Evolutionary conservation across 2,113 vertebrate genomes (phyloP), one percentile per base, ranked within the genome.

Genomic region (Amia ocellicauda): DNA sequence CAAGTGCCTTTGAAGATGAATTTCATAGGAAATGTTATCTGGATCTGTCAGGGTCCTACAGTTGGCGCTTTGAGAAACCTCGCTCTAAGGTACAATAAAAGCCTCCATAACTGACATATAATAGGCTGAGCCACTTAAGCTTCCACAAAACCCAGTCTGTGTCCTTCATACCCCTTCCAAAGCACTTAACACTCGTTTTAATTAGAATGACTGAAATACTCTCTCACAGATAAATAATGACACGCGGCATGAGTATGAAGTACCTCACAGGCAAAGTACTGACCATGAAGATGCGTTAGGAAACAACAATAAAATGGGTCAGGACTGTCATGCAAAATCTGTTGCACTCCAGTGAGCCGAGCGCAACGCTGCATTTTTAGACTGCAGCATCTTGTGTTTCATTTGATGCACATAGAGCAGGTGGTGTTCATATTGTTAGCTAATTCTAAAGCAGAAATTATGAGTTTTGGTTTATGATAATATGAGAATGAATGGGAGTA

Each of bases 291-390:
- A 54, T 54, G 51, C 20, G 22, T 54, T 22, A 54, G 20, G 22
- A 54, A 27, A n/a, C n/a, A 54, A 54, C 20, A 24, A 54, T 54
- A 54, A 54, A 54, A 54, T 54, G 3, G 51, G 51, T 54, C 51
- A 54, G n/a, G 22, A 54, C 51, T 54, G 51, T 54, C 51, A 54
- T 23, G 51, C 24, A 54, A 54, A 54, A 54, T 54, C 51, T 54
- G 22, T 54, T 7, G 13, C 51, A 54, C 51, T 54, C 7, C 51
- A 54, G 7, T 24, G 20, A 22, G 8, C 24, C n/a, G 24, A 27
- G 24, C 8, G 20, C 51, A 54, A 27, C 3, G 3, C 51, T 54
- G 51, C 51, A 54, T 22, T 54, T 24, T 54, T 54, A 10, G 20
- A 54, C 24, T 23, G 19, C 24, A 27, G 20, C 22, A 22, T 19